Evolutionary conservation across 2,113 vertebrate species (phyloP).

Genomic region (Pangasianodon gigas): DNA sequence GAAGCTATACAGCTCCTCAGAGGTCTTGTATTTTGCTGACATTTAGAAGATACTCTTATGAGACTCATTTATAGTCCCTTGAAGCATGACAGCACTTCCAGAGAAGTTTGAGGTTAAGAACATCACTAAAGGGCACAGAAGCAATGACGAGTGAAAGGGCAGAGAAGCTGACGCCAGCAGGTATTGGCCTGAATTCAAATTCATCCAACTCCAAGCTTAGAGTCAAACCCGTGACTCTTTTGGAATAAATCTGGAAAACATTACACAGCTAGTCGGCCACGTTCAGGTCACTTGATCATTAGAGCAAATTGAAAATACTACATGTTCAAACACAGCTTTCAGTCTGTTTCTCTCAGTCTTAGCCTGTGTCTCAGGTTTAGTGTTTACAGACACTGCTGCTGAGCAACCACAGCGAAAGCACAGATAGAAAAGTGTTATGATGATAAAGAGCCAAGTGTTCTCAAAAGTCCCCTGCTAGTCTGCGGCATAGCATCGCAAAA

Average conservation of each 20-base stretch:
- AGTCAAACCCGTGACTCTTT: neutral
- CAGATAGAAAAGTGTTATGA: constrained; percentile 55
- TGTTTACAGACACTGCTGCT: constrained; percentile 39
- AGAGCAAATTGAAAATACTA: neutral
- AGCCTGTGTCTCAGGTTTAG: constrained; percentile 7
- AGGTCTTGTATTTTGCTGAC: neutral
- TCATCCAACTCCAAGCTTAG: neutral
- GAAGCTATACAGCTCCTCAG: neutral
- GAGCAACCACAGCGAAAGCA: constrained; percentile 60
- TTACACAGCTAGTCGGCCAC: neutral
- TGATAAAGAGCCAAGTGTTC: constrained; percentile 60
- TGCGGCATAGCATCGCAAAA: constrained; percentile 38
- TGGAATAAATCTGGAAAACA: neutral
- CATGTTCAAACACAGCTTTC: neutral
- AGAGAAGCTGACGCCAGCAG: constrained; percentile 8
- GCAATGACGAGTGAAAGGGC: neutral
- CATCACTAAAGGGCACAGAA: constrained; percentile 1
- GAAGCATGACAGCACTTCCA: neutral
- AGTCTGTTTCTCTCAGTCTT: neutral
- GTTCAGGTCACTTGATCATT: neutral
- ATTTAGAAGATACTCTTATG: constrained; percentile 7
- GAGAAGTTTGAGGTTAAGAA: constrained; percentile 10
- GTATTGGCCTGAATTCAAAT: neutral
- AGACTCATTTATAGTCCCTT: constrained; percentile 2
- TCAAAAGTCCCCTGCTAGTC: constrained; percentile 50